These are phyloP conservation scores for Lasioglossum marginatum DNA, from an alignment of 2,888 invertebrate species.

Conservation along the genomic window DNA sequence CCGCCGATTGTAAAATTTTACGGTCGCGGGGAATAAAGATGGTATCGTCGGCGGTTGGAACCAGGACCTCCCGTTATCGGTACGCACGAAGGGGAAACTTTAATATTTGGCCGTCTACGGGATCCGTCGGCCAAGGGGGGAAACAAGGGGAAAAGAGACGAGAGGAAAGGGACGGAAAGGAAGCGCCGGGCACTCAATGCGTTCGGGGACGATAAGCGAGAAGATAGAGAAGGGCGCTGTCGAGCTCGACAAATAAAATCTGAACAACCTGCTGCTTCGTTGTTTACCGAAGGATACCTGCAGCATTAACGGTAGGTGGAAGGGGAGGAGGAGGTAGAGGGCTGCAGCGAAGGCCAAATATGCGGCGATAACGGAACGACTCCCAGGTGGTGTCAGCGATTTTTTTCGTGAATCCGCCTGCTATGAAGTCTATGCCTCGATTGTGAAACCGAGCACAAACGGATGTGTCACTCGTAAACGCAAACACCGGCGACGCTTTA, in stretches of 20 bases:
- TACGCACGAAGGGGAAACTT: conserved; percentile 70
- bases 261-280: conserved; percentile 82
- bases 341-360: conserved; percentile 64
- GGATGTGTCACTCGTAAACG: background rate
- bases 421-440: conserved; percentile 32
- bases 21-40: conserved; percentile 80
- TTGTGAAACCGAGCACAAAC: background rate
- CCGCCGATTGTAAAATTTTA: conserved; percentile 82
- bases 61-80: conserved; percentile 79
- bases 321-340: conserved; percentile 16
- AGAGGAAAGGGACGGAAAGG: conserved; percentile 40
- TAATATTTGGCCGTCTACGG: conserved; percentile 80
- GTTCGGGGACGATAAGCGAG: conserved; percentile 78
- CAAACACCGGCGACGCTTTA: background rate
- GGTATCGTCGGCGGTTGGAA: conserved; percentile 76
- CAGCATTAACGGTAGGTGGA: conserved; percentile 68
- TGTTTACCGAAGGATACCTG: conserved; percentile 82
- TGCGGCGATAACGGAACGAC: conserved; percentile 69
- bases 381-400: conserved; percentile 69
- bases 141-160: background rate
- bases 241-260: conserved; percentile 83
- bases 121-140: conserved; percentile 66
- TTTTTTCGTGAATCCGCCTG: conserved; percentile 44
- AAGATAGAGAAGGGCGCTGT: conserved; percentile 67
- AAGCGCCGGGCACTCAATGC: conserved; percentile 67